These are phyloP conservation scores for Lepidocolaptes lacrymiger DNA, from an alignment of 2,797 vertebrate genomes.

Conservation along the genomic window DNA sequence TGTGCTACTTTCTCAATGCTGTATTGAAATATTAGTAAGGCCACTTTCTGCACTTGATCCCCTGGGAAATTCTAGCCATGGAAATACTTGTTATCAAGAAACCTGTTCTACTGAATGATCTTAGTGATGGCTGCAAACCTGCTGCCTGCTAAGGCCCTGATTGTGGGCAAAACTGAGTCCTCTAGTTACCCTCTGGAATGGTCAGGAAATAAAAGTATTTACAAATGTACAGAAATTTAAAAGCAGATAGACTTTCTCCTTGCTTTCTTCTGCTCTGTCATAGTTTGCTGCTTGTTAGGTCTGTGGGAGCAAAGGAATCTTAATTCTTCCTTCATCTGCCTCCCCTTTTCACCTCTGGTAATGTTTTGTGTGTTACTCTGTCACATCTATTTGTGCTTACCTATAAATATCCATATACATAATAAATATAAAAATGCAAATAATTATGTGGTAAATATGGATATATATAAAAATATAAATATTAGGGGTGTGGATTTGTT, in stretches of 20 bases:
- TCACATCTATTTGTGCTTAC: background rate
- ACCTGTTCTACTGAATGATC: background rate
- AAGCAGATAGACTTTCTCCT: background rate
- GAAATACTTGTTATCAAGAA: background rate
- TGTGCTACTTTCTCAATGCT: accelerated
- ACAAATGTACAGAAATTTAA: background rate
- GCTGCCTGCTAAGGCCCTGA: background rate
- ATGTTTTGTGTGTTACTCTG: background rate
- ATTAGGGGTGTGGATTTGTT: background rate
- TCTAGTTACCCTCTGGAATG: background rate
- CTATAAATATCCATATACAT: background rate
- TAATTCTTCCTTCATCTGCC: background rate
- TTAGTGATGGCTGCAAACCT: background rate
- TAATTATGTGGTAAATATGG: too few species aligned
- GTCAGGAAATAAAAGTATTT: background rate
- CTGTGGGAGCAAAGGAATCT: background rate
- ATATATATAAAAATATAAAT: background rate
- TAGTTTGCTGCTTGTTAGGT: background rate
- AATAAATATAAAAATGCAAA: too few species aligned
- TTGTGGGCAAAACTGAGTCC: background rate
- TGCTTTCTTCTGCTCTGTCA: background rate
- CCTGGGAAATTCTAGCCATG: background rate
- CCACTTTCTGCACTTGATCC: background rate
- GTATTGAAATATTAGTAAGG: background rate
- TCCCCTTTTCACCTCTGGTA: background rate